Evolutionary conservation across 2,888 invertebrate genomes (phyloP), one percentile per base, ranked within the genome.

Genomic region (Clusia tigrina): DNA sequence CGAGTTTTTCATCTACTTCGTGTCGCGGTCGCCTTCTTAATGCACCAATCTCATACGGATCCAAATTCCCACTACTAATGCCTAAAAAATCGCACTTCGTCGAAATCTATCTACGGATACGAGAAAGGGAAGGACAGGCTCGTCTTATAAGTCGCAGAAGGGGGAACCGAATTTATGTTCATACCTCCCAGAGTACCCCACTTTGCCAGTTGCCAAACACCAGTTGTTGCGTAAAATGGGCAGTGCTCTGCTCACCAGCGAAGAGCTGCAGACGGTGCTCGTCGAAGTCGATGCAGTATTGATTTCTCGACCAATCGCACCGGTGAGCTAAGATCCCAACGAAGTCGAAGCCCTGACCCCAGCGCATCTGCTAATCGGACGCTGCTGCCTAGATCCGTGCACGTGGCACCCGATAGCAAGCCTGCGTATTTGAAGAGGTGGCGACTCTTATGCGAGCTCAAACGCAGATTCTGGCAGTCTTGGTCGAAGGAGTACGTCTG

Each of bases 21-120:
- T n/a, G n/a, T n/a, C n/a, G n/a, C n/a, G n/a, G n/a, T n/a, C n/a
- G n/a, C n/a, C n/a, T n/a, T n/a, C n/a, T n/a, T n/a, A n/a, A n/a
- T n/a, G n/a, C n/a, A n/a, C n/a, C n/a, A n/a, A n/a, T n/a, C n/a
- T n/a, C n/a, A n/a, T n/a, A n/a, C n/a, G n/a, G n/a, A n/a, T n/a
- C n/a, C n/a, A n/a, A 32, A 32, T 32, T 32, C 12, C 32, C 32
- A 32, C 12, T 32, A 9, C 32, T 32, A 9, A 32, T 32, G 32
- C 32, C 32, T 5, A 32, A 5, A 32, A 32, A 32, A 9, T 32
- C 32, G 12, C 58, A 54, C 9, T 66, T 67, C 51, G 62, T 46
- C 62, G 1, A 70, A 61, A 37, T 37, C 62, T 68, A 22, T 61
- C 63, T 70, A 24, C 66, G 67, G 10, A 60, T 67, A 56, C 51